Conservation (phyloP, 2,797 vertebrate genomes). For the Jordanella pulchra region DNA sequence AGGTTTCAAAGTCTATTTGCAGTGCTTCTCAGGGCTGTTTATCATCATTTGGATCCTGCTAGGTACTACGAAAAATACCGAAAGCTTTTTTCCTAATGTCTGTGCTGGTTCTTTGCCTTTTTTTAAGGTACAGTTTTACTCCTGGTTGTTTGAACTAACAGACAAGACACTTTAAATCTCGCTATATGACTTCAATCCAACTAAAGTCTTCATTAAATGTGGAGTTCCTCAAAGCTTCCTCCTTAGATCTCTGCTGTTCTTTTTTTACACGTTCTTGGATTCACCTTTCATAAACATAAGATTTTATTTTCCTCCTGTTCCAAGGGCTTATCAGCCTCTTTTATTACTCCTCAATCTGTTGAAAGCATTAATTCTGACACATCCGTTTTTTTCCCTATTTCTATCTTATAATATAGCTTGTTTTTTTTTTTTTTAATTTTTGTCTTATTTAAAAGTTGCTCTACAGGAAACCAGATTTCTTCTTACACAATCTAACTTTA, state of each 20-base stretch:
- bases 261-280: neutral
- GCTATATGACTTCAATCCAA: too few species aligned
- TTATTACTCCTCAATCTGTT: neutral
- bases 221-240: neutral
- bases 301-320: neutral
- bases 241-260: neutral
- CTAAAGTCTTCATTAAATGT: neutral
- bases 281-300: neutral
- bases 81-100: neutral
- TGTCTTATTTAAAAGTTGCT: neutral
- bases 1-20: slow-evolving; percentile 7
- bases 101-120: neutral
- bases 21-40: accelerated
- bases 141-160: neutral
- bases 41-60: neutral
- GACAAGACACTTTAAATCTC: neutral
- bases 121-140: neutral
- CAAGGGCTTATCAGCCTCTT: neutral
- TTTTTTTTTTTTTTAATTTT: neutral
- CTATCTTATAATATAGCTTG: neutral
- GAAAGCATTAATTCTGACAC: neutral
- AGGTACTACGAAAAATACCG: slow-evolving; percentile 10
- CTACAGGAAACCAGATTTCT: too few species aligned
- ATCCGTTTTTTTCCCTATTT: neutral
- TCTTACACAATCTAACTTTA: neutral